phyloP scores from a whole-genome alignment of 1,140 invertebrate genomes.

The Heliothis subflexa region DNA sequence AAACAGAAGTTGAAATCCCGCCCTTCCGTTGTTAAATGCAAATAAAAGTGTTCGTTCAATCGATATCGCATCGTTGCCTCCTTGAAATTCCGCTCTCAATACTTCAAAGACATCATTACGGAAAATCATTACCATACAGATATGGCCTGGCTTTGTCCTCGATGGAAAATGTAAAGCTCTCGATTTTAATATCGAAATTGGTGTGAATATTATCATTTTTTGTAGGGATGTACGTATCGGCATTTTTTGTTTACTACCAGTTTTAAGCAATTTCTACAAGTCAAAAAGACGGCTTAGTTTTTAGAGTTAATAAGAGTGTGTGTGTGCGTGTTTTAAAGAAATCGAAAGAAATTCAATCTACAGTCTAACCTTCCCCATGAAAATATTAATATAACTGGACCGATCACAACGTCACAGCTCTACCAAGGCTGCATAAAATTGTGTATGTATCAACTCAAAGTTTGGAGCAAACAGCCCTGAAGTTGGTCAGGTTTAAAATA shows the following conservation, averaged over 20 bases:
- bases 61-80: conserved; percentile 50
- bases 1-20: conserved; percentile 37
- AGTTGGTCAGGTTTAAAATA: conserved; percentile 76
- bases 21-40: conserved; percentile 58
- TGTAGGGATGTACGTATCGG: background rate
- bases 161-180: conserved; percentile 31
- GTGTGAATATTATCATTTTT: conserved; percentile 34
- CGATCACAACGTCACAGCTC: conserved; percentile 12
- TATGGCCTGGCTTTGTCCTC: conserved; percentile 28
- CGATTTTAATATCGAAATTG: conserved; percentile 37
- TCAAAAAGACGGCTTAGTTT: background rate
- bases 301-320: too few species aligned
- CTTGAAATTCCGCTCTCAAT: conserved; percentile 55
- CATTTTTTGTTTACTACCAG: too few species aligned
- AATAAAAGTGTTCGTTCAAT: conserved; percentile 53
- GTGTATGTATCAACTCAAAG: conserved; percentile 56
- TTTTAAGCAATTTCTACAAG: too few species aligned
- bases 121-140: conserved; percentile 52
- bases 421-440: conserved; percentile 31
- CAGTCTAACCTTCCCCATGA: conserved; percentile 23
- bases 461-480: conserved; percentile 67
- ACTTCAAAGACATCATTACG: conserved; percentile 58
- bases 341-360: background rate
- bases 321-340: too few species aligned
- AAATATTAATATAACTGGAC: background rate